These are phyloP conservation scores for Lypha dubia DNA, from an alignment of 2,888 invertebrate species.

Conservation along the genomic window DNA sequence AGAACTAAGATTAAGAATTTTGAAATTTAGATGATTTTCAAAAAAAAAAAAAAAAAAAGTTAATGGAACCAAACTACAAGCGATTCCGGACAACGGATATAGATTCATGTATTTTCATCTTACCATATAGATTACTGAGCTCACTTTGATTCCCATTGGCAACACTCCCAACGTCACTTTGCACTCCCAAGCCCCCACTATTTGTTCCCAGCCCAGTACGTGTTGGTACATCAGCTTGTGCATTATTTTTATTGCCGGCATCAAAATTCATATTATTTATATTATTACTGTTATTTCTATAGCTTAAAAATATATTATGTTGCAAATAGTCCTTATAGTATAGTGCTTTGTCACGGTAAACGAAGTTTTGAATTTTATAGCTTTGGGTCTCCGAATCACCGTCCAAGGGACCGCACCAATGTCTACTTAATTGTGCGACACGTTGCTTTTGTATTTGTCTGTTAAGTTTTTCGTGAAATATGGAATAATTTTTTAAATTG, in stretches of 20 bases:
- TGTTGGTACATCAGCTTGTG: slow-evolving; percentile 50
- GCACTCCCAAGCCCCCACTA: background rate
- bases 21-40: no score
- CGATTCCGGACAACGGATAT: no score
- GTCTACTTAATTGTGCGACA: background rate
- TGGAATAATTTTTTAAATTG: slow-evolving; percentile 54
- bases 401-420: background rate
- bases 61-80: no score
- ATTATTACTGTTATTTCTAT: slow-evolving; percentile 43
- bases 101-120: no score
- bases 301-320: slow-evolving; percentile 41
- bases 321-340: slow-evolving; percentile 38
- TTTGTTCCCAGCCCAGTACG: slow-evolving; percentile 7
- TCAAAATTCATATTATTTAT: slow-evolving; percentile 61
- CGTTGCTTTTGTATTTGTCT: slow-evolving; percentile 33
- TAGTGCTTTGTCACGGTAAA: background rate
- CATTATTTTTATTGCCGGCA: slow-evolving; percentile 38
- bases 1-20: no score
- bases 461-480: slow-evolving; percentile 48
- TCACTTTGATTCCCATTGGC: slow-evolving; percentile 41
- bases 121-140: slow-evolving; percentile 57
- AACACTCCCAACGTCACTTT: background rate
- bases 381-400: slow-evolving; percentile 4
- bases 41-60: no score
- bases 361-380: slow-evolving; percentile 21